These are phyloP conservation scores for Opisthocomus hoazin DNA, from an alignment of 2,113 vertebrate species.

Conservation along the genomic window DNA sequence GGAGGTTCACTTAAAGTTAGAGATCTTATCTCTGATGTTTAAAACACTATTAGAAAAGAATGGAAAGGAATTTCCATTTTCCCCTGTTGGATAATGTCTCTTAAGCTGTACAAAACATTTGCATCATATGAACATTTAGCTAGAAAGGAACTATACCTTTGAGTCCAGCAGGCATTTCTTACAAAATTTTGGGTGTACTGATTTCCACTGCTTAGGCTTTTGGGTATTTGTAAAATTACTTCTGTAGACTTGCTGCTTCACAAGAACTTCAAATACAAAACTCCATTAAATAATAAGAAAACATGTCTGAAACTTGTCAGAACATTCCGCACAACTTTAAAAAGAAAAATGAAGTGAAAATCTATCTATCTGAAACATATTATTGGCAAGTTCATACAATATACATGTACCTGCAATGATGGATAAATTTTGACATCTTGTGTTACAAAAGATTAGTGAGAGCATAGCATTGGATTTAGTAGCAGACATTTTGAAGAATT, in stretches of 20 bases:
- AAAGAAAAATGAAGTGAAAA: background rate
- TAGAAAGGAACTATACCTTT: background rate
- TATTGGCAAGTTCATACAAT: background rate
- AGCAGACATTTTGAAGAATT: background rate
- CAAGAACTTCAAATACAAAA: background rate
- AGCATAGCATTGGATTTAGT: background rate
- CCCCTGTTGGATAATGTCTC: background rate
- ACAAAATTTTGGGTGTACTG: background rate
- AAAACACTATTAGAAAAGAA: background rate
- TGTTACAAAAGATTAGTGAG: background rate
- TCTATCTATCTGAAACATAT: background rate
- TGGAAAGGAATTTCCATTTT: background rate
- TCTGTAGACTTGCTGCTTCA: background rate
- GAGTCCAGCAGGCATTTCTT: background rate
- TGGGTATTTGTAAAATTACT: background rate
- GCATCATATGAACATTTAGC: background rate
- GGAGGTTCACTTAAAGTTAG: background rate
- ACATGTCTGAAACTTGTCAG: background rate
- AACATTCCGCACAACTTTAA: background rate
- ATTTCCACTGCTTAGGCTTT: background rate
- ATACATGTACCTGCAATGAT: background rate
- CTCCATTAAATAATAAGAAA: background rate
- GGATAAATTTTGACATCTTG: background rate
- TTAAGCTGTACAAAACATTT: background rate
- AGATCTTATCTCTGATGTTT: background rate